Percentiles rank a stretch among this genome's conserved stretches.
These are phyloP conservation scores for Diadema setosum DNA, from an alignment of 35 echinoderm and acorn worm species.

Conservation along the genomic window DNA sequence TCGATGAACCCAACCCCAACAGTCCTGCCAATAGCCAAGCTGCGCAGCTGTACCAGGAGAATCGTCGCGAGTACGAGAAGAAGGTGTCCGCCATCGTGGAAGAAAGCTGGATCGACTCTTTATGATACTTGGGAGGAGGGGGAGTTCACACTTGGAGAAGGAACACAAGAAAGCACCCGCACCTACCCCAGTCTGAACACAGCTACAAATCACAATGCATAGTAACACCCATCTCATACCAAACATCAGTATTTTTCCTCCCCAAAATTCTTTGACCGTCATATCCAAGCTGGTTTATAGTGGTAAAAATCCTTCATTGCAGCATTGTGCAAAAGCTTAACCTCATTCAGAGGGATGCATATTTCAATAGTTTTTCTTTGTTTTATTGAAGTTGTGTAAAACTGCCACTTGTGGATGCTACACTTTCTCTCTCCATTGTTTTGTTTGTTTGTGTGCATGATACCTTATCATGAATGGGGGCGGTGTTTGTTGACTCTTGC, in stretches of 20 bases:
- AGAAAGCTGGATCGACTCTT: conserved; percentile 78
- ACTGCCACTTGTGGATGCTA: too few relatives aligned
- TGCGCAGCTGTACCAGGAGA: conserved; percentile 96
- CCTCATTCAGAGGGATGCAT: too few relatives aligned
- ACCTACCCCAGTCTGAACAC: not conserved
- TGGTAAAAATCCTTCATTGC: not conserved
- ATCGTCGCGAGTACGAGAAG: conserved; percentile 97
- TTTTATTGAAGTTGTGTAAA: too few relatives aligned
- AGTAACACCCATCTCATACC: not conserved
- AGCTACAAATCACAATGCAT: not conserved
- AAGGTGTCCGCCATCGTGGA: conserved; percentile 88
- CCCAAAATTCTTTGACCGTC: not conserved
- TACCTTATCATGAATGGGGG: too few relatives aligned
- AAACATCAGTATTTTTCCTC: not conserved
- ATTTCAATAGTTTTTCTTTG: too few relatives aligned
- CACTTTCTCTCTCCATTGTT: too few relatives aligned
- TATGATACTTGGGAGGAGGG: not conserved
- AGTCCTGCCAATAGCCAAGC: conserved; percentile 99
- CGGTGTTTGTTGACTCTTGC: too few relatives aligned
- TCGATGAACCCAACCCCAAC: conserved; percentile 99
- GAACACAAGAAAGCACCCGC: not conserved
- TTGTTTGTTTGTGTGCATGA: too few relatives aligned
- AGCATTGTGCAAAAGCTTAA: too few relatives aligned
- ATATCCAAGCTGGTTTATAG: not conserved
- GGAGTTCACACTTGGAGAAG: not conserved